phyloP scores from a whole-genome alignment of 1,140 invertebrate genomes.

The Aphelinus certus region DNA sequence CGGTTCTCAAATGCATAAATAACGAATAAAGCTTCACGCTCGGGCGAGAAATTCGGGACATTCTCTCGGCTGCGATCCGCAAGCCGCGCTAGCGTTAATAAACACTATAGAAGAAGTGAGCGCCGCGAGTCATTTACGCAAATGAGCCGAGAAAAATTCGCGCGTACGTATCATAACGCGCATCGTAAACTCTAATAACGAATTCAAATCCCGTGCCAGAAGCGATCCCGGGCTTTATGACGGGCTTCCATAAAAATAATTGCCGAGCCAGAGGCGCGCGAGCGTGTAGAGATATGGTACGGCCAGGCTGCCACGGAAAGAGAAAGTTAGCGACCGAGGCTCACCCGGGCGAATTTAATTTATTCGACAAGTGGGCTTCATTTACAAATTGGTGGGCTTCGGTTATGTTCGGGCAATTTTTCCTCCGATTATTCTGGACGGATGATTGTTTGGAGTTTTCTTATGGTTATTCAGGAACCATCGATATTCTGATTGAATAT shows the following conservation, averaged over 20 bases:
- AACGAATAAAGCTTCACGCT: conserved; percentile 3
- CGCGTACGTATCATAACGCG: conserved; percentile 10
- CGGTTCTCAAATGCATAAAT: conserved; percentile 9
- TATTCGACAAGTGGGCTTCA: background rate
- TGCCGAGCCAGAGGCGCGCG: background rate
- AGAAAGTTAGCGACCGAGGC: background rate
- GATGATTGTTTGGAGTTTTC: too few species aligned
- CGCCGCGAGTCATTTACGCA: conserved; percentile 28
- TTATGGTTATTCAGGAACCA: too few species aligned
- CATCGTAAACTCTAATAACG: conserved; percentile 38
- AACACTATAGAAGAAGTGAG: conserved; percentile 5
- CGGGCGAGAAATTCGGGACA: background rate
- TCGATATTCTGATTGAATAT: too few species aligned
- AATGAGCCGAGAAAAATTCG: conserved; percentile 32
- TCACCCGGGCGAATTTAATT: background rate
- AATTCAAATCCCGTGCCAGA: conserved; percentile 40
- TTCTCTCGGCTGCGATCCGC: background rate
- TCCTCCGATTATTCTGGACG: too few species aligned
- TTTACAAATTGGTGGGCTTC: too few species aligned
- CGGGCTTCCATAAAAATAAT: conserved; percentile 42
- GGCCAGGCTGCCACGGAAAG: background rate
- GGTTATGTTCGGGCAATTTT: too few species aligned
- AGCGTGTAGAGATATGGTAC: too few species aligned
- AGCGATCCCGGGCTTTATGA: conserved; percentile 32
- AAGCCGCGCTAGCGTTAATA: conserved; percentile 18